Conservation (phyloP, 2,797 vertebrate genomes). For the Morelia viridis region DNA sequence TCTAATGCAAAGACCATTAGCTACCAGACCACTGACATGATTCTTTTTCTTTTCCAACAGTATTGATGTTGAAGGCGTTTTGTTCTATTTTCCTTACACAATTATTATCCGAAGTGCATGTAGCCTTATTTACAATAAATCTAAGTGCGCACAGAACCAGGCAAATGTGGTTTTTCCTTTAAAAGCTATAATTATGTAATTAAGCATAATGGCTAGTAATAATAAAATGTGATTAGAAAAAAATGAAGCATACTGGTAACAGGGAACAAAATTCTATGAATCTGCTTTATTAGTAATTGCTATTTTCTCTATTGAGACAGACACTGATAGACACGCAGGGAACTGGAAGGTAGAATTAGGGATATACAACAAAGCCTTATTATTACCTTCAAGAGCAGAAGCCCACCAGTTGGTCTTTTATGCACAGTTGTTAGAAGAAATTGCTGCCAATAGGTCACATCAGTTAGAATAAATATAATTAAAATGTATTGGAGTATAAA, state of each 20-base stretch:
- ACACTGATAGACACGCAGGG: constrained; percentile 17
- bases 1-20: constrained; percentile 36
- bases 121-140: constrained; percentile 13
- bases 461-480: constrained; percentile 47
- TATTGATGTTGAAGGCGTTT: constrained; percentile 30
- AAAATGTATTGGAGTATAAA: constrained; percentile 29
- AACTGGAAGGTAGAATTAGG: neutral
- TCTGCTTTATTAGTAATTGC: constrained; percentile 35
- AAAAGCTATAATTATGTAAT: constrained; percentile 55
- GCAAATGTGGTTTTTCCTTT: constrained; percentile 16
- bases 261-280: constrained; percentile 48
- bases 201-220: constrained; percentile 47
- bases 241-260: constrained; percentile 36
- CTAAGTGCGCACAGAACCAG: constrained; percentile 24
- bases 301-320: constrained; percentile 48
- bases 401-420: constrained; percentile 33
- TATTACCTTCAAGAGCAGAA: constrained; percentile 18
- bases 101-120: constrained; percentile 6
- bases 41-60: constrained; percentile 27
- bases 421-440: constrained; percentile 33
- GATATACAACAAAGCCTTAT: constrained; percentile 28
- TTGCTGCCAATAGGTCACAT: constrained; percentile 37
- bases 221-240: constrained; percentile 36
- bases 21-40: constrained; percentile 26
- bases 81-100: neutral